Conservation (phyloP, 2,888 invertebrate genomes). For the Microplitis manilae region DNA sequence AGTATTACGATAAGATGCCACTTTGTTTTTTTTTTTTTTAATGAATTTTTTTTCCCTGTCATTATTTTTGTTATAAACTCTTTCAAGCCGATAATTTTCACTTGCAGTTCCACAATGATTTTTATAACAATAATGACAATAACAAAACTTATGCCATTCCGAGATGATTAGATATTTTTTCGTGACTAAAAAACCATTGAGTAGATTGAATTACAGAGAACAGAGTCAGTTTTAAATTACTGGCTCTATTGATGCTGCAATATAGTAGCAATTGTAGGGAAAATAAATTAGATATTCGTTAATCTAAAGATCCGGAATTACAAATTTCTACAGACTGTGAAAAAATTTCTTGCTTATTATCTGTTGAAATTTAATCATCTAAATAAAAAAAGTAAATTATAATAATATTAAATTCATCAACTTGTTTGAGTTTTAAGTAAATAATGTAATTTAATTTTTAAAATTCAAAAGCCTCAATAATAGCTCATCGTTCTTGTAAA, state of each 20-base stretch:
- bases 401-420: background rate
- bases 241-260: constrained; percentile 22
- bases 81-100: constrained; percentile 12
- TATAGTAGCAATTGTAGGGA: background rate
- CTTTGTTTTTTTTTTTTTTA: constrained; percentile 13
- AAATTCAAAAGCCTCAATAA: background rate
- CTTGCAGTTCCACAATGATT: background rate
- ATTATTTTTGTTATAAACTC: background rate
- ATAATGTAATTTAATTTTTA: no score
- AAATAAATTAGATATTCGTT: background rate
- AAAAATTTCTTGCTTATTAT: background rate
- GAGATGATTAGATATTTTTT: constrained; percentile 21
- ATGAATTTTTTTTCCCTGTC: background rate
- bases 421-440: background rate
- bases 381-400: background rate
- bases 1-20: constrained; percentile 10
- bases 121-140: no score
- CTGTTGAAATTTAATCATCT: background rate
- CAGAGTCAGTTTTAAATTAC: constrained; percentile 1
- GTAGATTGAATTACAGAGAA: background rate
- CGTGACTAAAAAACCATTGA: constrained; percentile 19
- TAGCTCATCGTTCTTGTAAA: background rate
- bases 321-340: background rate
- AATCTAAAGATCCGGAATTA: background rate
- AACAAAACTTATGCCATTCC: no score